phyloP scores from a whole-genome alignment of 2,888 invertebrate genomes.

The Hypolimnas misippus region DNA sequence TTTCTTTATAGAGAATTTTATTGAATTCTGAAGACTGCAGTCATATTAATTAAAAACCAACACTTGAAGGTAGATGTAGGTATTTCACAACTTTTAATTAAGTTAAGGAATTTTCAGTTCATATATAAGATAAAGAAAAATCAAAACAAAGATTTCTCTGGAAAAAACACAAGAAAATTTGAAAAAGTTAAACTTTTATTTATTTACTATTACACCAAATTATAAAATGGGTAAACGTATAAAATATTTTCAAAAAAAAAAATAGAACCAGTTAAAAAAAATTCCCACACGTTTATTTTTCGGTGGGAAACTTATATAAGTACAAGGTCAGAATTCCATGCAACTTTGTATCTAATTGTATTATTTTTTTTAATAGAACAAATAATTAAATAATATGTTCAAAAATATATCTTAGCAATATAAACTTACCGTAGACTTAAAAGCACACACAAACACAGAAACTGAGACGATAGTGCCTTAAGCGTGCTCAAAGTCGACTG shows the following conservation, averaged over 20 bases:
- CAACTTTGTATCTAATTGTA: slow-evolving; percentile 17
- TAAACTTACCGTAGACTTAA: slow-evolving; percentile 23
- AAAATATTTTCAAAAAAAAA: background rate
- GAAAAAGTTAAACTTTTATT: too few species aligned
- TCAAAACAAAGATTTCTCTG: too few species aligned
- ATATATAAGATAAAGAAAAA: too few species aligned
- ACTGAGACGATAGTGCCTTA: slow-evolving; percentile 59
- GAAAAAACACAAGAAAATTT: too few species aligned
- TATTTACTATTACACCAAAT: too few species aligned
- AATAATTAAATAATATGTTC: background rate
- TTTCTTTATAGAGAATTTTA: too few species aligned
- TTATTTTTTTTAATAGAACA: slow-evolving; percentile 10
- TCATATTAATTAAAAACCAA: too few species aligned
- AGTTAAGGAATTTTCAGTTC: too few species aligned
- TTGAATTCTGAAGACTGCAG: too few species aligned
- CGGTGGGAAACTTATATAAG: slow-evolving; percentile 32
- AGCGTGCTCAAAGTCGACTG: slow-evolving; percentile 62
- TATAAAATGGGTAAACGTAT: too few species aligned
- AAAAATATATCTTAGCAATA: slow-evolving; percentile 5
- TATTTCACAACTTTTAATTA: too few species aligned
- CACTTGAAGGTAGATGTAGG: too few species aligned
- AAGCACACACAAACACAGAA: slow-evolving; percentile 36
- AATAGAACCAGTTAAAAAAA: slow-evolving; percentile 15
- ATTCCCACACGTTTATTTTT: slow-evolving; percentile 34
- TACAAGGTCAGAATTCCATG: slow-evolving; percentile 24